Percentiles rank a stretch among this genome's conserved stretches.
Evolutionary conservation across 2,888 invertebrate species (phyloP).

Genomic region (Tenthredo distinguenda): DNA sequence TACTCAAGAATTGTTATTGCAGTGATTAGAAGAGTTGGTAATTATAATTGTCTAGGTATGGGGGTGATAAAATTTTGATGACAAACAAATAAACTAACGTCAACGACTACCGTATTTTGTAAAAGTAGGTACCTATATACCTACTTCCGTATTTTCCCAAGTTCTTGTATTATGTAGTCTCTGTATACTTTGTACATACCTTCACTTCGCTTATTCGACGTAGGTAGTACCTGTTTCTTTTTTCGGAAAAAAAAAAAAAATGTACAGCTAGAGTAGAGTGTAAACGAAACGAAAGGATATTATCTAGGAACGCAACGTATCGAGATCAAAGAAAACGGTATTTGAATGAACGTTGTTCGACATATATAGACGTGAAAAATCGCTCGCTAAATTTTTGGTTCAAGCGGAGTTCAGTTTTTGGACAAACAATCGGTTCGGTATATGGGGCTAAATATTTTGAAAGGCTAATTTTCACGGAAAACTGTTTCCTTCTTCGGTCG

Average conservation of each 20-base stretch:
- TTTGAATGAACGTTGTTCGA: not conserved
- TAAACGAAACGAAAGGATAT: constrained; percentile 15
- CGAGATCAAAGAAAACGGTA: constrained; percentile 38
- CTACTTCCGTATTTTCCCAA: constrained; percentile 1
- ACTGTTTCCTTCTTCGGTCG: constrained; percentile 18
- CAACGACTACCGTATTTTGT: not conserved
- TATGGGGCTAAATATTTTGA: constrained; percentile 40
- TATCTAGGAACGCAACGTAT: constrained; percentile 32
- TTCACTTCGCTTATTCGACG: not conserved
- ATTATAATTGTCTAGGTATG: not conserved
- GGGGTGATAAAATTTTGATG: not conserved
- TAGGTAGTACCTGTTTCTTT: not conserved
- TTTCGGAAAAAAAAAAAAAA: not conserved
- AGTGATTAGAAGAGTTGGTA: not conserved
- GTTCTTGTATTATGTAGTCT: not conserved
- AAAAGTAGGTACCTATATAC: not conserved
- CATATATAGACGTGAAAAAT: constrained; percentile 2
- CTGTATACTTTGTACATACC: not conserved
- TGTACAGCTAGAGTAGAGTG: constrained; percentile 12
- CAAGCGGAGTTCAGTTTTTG: not conserved
- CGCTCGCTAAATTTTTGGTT: not conserved
- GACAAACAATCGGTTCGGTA: constrained; percentile 21
- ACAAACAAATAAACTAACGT: not conserved
- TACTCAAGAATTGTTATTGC: not conserved
- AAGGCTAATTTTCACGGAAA: constrained; percentile 47